phyloP scores from a whole-genome alignment of 2,797 vertebrate species.

The Eidolon dupreanum region DNA sequence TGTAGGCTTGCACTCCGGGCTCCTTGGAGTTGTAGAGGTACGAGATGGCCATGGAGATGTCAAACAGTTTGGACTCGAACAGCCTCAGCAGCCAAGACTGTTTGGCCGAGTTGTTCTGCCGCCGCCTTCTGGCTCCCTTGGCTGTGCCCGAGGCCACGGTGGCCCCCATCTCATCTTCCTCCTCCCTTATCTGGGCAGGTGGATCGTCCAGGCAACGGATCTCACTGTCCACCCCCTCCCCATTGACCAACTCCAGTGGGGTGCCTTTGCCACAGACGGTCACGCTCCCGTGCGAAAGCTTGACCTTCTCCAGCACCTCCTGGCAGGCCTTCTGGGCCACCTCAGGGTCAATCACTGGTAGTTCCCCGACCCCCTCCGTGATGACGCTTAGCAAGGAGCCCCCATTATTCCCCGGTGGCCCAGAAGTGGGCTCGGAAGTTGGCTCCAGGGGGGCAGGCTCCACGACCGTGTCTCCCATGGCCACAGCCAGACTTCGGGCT shows the following conservation, averaged over 20 bases:
- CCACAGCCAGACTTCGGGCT: constrained; percentile 50
- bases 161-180: constrained; percentile 81
- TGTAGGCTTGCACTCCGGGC: constrained; percentile 97
- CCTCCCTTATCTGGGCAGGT: constrained; percentile 82
- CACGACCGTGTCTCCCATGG: constrained; percentile 84
- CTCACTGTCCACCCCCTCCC: constrained; percentile 73
- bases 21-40: constrained; percentile 98
- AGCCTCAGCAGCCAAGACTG: constrained; percentile 97
- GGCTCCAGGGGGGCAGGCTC: constrained; percentile 71
- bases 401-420: constrained; percentile 77
- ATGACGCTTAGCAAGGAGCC: constrained; percentile 90
- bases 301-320: constrained; percentile 95
- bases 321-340: constrained; percentile 94
- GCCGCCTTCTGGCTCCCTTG: constrained; percentile 88
- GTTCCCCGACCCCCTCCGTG: constrained; percentile 90
- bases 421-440: constrained; percentile 61
- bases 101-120: constrained; percentile 93
- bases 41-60: constrained; percentile 98
- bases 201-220: constrained; percentile 78
- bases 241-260: constrained; percentile 79
- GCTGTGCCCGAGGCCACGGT: constrained; percentile 77
- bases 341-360: constrained; percentile 93
- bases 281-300: constrained; percentile 82
- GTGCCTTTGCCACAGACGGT: not conserved
- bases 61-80: constrained; percentile 98